Evolutionary conservation across 2,797 vertebrate genomes (phyloP).

Genomic region (Periparus ater): DNA sequence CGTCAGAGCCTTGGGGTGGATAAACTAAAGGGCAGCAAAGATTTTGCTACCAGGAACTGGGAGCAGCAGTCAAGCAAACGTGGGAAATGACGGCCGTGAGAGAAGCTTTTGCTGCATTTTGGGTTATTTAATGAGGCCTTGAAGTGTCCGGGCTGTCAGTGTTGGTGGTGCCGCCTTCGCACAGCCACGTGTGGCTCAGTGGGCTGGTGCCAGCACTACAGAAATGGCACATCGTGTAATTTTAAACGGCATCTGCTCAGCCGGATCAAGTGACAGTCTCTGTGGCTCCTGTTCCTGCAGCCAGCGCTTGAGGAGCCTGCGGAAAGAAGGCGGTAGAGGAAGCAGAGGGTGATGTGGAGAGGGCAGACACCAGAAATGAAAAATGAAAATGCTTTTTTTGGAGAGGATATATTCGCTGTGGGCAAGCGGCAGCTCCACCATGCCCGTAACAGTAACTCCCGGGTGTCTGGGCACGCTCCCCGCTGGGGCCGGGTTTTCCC

Average conservation of each 20-base stretch:
- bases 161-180: neutral
- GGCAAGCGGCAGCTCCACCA: neutral
- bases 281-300: neutral
- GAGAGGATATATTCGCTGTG: fast-evolving
- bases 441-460: neutral
- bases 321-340: neutral
- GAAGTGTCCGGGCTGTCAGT: neutral
- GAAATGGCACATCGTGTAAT: neutral
- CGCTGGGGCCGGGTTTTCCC: fast-evolving
- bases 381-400: neutral
- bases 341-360: neutral
- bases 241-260: neutral
- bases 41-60: neutral
- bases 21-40: neutral
- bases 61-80: neutral
- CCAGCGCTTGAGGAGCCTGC: neutral
- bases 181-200: neutral
- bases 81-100: neutral
- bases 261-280: neutral
- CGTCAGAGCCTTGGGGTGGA: neutral
- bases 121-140: neutral
- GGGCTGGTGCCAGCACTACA: neutral
- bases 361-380: neutral
- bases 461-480: fast-evolving
- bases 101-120: neutral